Conservation (phyloP, 2,888 invertebrate genomes). For the Leptopilina myrica region DNA sequence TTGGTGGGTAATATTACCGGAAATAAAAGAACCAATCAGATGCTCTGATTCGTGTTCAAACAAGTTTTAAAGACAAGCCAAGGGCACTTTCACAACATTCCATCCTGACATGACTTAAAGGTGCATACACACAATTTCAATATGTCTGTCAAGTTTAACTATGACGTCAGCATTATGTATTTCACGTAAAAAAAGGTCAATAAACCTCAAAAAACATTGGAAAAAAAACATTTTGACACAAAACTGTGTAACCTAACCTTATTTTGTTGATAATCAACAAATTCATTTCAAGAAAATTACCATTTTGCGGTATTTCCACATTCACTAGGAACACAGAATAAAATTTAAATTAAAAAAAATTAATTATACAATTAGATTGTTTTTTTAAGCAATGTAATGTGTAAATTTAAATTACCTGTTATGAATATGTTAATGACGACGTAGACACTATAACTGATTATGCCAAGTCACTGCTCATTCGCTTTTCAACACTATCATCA, state of each 20-base stretch:
- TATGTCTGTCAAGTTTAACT: not conserved
- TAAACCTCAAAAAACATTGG: not conserved
- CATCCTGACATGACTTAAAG: too few species aligned
- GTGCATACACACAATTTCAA: too few species aligned
- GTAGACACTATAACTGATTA: not conserved
- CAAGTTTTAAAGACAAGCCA: too few species aligned
- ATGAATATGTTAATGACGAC: conserved; percentile 30
- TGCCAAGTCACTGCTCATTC: conserved; percentile 37
- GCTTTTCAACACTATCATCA: not conserved
- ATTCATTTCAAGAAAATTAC: not conserved
- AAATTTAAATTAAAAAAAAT: not conserved
- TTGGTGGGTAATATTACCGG: too few species aligned
- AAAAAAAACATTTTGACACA: not conserved
- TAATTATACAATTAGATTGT: not conserved
- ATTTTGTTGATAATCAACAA: not conserved
- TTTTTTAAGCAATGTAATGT: not conserved
- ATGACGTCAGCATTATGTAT: not conserved
- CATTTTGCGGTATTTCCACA: not conserved
- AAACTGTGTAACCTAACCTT: not conserved
- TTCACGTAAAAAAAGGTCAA: not conserved
- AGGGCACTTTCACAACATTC: too few species aligned
- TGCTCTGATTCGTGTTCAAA: too few species aligned
- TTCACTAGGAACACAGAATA: not conserved
- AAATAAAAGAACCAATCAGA: too few species aligned
- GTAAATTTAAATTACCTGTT: conserved; percentile 3